Evolutionary conservation across 2,888 invertebrate genomes (phyloP).

Genomic region (Chelonus formosanus): DNA sequence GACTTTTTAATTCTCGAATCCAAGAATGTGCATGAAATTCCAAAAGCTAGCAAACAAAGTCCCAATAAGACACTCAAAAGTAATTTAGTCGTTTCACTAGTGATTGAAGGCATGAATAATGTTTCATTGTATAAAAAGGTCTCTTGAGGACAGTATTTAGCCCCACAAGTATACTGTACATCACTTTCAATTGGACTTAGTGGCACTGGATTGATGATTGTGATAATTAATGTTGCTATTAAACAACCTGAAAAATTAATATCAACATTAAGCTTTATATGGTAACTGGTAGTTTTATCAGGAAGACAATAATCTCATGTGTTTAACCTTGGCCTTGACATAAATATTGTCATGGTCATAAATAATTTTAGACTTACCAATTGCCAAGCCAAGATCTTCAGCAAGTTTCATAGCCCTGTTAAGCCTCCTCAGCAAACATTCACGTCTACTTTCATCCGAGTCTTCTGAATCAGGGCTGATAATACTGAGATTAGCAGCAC

Average conservation of each 20-base stretch:
- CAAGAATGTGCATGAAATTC: conserved; percentile 58
- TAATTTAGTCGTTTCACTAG: conserved; percentile 51
- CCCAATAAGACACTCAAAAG: conserved; percentile 58
- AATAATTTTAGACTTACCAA: conserved; percentile 45
- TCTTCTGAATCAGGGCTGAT: conserved; percentile 59
- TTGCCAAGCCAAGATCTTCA: conserved; percentile 59
- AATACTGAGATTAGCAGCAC: conserved; percentile 55
- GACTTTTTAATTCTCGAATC: conserved; percentile 59
- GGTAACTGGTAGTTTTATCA: neutral
- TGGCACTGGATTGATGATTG: conserved; percentile 49
- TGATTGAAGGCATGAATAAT: conserved; percentile 47
- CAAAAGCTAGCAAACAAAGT: conserved; percentile 55
- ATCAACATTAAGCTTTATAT: neutral
- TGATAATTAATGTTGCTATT: conserved; percentile 54
- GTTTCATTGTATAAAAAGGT: conserved; percentile 54
- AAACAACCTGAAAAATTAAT: conserved; percentile 50
- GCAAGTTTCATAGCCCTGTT: conserved; percentile 58
- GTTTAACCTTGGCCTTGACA: too few species aligned
- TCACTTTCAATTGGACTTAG: conserved; percentile 43
- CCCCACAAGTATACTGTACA: conserved; percentile 55
- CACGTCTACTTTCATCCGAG: conserved; percentile 58
- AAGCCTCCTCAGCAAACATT: conserved; percentile 57
- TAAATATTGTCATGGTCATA: neutral
- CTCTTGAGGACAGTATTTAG: conserved; percentile 58
- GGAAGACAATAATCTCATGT: too few species aligned